Conservation (phyloP, 2,113 vertebrate species). For the mouse (Mus musculus) region GRCm39 chr17:57549001-57549500, state of each 20-base stretch:
- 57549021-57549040: not conserved
- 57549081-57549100: not conserved
- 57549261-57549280: not conserved
- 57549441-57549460: not conserved
- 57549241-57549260: not conserved
- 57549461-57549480: not conserved
- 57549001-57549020: not conserved
- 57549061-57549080: not conserved
- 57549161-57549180: not conserved
- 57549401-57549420: not conserved
- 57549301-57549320: not conserved
- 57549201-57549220: not conserved
- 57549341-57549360: not conserved
- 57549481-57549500: not conserved
- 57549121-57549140: not conserved
- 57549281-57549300: not conserved
- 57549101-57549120: not conserved
- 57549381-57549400: not conserved
- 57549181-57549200: not conserved
- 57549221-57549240: not conserved
- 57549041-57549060: not conserved
- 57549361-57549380: not conserved
- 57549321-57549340: not conserved
- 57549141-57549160: not conserved
- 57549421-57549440: not conserved